Percentiles rank a stretch among this genome's conserved stretches.
Conservation (phyloP, 2,113 vertebrate genomes). For the Alectura lathami region DNA sequence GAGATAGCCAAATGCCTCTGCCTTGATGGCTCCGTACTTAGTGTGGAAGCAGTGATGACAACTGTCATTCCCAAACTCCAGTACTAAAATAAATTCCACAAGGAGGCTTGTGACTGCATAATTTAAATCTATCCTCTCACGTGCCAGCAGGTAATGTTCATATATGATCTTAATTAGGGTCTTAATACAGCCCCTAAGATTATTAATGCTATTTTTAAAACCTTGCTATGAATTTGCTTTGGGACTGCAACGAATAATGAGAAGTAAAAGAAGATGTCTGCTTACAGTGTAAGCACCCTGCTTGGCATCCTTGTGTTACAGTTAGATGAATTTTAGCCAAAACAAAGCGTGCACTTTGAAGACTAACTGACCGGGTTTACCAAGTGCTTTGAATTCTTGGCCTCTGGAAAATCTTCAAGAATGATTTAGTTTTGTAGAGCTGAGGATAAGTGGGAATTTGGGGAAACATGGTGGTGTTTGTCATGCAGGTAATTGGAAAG, state of each 20-base stretch:
- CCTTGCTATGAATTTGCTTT: slow-evolving; percentile 13
- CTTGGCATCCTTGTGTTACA: background rate
- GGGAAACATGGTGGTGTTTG: background rate
- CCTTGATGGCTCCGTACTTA: background rate
- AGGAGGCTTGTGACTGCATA: background rate
- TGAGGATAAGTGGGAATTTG: background rate
- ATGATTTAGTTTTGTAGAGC: background rate
- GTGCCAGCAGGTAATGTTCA: background rate
- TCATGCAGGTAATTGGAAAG: slow-evolving; percentile 12
- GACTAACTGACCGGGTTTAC: background rate
- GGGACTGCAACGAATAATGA: slow-evolving; percentile 21
- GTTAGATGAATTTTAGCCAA: background rate
- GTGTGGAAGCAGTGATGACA: background rate
- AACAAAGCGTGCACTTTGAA: background rate
- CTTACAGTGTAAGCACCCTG: background rate
- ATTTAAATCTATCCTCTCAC: background rate
- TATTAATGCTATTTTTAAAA: slow-evolving; percentile 58
- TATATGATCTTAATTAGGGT: slow-evolving; percentile 33
- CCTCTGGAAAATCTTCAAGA: slow-evolving; percentile 4
- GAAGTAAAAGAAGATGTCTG: background rate
- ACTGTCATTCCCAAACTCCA: background rate
- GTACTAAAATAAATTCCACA: background rate
- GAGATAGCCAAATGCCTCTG: background rate
- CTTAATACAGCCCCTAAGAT: slow-evolving; percentile 4
- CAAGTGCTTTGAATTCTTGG: background rate